Conservation (phyloP, 2,113 vertebrate species). For the Callospermophilus lateralis region DNA sequence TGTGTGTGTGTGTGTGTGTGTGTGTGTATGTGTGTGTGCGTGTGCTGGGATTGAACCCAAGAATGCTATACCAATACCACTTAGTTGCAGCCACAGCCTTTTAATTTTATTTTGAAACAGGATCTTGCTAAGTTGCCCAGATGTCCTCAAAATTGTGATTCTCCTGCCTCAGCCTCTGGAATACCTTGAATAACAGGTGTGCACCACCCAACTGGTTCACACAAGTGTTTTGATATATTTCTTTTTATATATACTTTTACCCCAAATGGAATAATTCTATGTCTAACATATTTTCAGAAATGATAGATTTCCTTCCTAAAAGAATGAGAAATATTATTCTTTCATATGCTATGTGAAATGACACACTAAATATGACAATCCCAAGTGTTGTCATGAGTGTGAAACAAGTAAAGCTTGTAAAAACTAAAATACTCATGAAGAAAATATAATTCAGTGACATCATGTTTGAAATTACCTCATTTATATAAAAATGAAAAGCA, state of each 20-base stretch:
- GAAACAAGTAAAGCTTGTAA: neutral
- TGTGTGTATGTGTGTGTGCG: too few species aligned
- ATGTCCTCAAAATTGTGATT: too few species aligned
- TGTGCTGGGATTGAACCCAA: too few species aligned
- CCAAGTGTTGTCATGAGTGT: neutral
- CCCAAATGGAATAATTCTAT: neutral
- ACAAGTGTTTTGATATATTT: neutral
- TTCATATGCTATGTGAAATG: neutral
- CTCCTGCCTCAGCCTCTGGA: too few species aligned
- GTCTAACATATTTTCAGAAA: neutral
- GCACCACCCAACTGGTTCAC: too few species aligned
- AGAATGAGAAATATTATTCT: neutral
- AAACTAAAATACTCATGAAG: neutral
- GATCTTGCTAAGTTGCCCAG: too few species aligned
- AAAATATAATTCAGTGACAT: too few species aligned
- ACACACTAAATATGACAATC: neutral
- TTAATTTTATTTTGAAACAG: too few species aligned
- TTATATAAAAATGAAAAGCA: neutral
- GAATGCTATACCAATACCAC: too few species aligned
- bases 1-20: too few species aligned
- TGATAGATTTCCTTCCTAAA: neutral
- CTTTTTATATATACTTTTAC: neutral
- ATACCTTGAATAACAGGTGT: too few species aligned
- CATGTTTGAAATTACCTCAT: neutral
- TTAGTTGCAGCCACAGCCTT: too few species aligned